Base-by-base conservation (phyloP, 2,888 invertebrate species). In the Eristalinus sepulchralis region DNA sequence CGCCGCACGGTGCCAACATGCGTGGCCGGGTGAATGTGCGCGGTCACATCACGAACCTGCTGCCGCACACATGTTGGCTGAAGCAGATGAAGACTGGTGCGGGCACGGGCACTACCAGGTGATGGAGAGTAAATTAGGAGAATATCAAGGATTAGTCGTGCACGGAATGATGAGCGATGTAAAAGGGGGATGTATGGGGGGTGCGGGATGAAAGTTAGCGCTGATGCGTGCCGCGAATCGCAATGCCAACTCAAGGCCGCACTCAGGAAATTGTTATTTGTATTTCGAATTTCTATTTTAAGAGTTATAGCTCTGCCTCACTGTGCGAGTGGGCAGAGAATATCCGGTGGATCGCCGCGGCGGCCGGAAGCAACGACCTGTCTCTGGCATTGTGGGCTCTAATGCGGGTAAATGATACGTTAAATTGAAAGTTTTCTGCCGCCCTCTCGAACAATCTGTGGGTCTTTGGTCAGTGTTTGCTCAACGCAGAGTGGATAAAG, bases 71-170 rank as follows among this genome's bases (percentile, higher is more conserved):
- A 63, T 39, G 59, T 47, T 70, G 64, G 66, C 6, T 8, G 34
- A 34, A 6, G 10, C 34, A n/a, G 39, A 13, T n/a, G n/a, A 13
- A 13, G n/a, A 6, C 47, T 47, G 17, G n/a, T 17, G 47, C 4
- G 39, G 39, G 11, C 17, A 13, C n/a, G 3, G 47, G 47, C 17
- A 27, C 27, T 8, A 17, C 17, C 47, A 47, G 17, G 47, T 47
- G 47, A 17, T 47, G 63, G 67, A 39, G 17, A 73, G 73, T 64
- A 36, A 73, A 83, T 79, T 79, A 73, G 68, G 62, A 62, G 57
- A 55, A 83, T 79, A 64, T 47, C 63, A 55, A 60, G 75, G 66
- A 83, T 75, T 47, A 75, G 31, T 73, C 75, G 75, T 83, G 79
- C 70, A 64, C n/a, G 39, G 75, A 64, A 83, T 83, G 66, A 33